Evolutionary conservation across 2,113 vertebrate species (phyloP).

Genomic region (Peromyscus leucopus): DNA sequence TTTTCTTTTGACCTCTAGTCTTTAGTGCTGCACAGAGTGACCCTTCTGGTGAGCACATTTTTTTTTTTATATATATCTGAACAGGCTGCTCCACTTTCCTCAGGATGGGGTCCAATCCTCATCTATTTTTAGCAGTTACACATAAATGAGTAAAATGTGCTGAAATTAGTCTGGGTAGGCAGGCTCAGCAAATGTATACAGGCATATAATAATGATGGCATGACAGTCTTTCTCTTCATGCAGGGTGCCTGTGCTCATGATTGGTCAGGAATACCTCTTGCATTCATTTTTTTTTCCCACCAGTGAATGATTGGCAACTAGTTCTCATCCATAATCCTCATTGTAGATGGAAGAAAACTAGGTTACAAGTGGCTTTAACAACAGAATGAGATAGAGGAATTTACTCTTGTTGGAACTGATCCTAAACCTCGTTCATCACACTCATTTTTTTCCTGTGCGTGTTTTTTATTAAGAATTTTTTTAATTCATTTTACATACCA

Average conservation of each 20-base stretch:
- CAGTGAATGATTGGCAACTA: not conserved
- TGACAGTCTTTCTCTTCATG: not conserved
- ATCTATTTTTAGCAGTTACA: not conserved
- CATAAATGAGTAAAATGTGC: not conserved
- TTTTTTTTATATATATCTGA: not conserved
- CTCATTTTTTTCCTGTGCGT: not conserved
- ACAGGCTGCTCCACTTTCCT: not conserved
- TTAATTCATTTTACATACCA: too few species aligned
- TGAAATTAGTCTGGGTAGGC: not conserved
- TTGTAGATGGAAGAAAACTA: not conserved
- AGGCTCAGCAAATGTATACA: slow-evolving; percentile 10
- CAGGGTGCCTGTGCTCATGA: not conserved
- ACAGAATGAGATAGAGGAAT: not conserved
- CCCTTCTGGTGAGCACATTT: not conserved
- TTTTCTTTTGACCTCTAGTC: slow-evolving; percentile 47
- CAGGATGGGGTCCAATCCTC: not conserved
- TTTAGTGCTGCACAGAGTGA: slow-evolving; percentile 20
- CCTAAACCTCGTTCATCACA: not conserved
- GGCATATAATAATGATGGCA: not conserved
- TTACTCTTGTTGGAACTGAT: slow-evolving; percentile 11
- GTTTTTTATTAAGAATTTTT: too few species aligned
- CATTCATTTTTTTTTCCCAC: not conserved
- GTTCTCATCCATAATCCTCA: not conserved
- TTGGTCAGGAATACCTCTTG: not conserved
- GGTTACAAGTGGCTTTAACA: not conserved